phyloP scores from a whole-genome alignment of 2,797 vertebrate genomes.

The Eulemur mongoz region DNA sequence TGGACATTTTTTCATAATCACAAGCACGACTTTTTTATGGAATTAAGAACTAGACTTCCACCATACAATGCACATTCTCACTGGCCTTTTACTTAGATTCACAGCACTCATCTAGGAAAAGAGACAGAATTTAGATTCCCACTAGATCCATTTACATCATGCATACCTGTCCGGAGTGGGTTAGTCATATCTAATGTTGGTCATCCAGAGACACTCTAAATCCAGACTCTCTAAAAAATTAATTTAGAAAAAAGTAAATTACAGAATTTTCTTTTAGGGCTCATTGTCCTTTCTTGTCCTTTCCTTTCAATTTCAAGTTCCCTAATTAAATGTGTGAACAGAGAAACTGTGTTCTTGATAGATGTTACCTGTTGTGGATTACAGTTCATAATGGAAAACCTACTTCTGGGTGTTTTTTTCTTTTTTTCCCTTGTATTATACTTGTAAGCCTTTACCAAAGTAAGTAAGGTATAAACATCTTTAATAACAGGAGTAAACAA shows the following conservation, averaged over 20 bases:
- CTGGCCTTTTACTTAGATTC: not conserved
- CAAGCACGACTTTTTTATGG: not conserved
- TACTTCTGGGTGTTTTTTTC: not conserved
- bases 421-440: not conserved
- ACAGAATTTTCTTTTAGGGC: constrained; percentile 21
- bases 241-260: not conserved
- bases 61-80: not conserved
- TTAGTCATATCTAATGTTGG: not conserved
- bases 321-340: constrained; percentile 71
- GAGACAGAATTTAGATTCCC: not conserved
- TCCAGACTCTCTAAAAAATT: not conserved
- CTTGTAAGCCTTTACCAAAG: not conserved
- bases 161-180: not conserved
- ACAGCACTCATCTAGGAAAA: not conserved
- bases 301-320: constrained; percentile 62
- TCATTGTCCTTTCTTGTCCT: constrained; percentile 39
- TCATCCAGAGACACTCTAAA: not conserved
- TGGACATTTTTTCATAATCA: constrained; percentile 20
- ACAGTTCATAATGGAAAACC: constrained; percentile 59
- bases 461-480: constrained; percentile 52
- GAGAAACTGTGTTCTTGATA: constrained; percentile 61
- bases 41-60: not conserved
- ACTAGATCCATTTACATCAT: not conserved
- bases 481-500: constrained; percentile 55
- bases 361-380: constrained; percentile 54